Base-by-base conservation (phyloP, 2,888 invertebrate species). In the Thecocarcelia acutangulata region DNA sequence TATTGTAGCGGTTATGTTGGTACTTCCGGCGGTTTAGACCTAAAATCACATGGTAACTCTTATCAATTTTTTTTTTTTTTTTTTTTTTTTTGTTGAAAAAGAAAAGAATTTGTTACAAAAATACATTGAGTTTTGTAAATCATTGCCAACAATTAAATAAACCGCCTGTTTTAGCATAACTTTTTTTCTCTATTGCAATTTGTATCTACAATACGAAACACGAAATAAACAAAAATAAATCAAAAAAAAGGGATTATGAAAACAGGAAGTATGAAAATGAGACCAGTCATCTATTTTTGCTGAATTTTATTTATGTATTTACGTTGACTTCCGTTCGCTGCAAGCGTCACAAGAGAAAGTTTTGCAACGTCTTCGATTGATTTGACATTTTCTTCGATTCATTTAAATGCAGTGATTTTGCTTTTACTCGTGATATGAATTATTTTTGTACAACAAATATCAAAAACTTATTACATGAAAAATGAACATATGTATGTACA, bases 131-230 rank as follows among this genome's bases (percentile, higher is more conserved):
- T 48, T 50, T 68, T 68, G 50, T 75, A 75, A 66, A 75, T 68
- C 52, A 76, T 54, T 76, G 76, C 68, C 76, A 76, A 68, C 52
- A 76, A 76, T 61, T 68, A 61, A 76, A 59, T 52, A 52, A 69
- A 54, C 68, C 52, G 44, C 59, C 61, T 52, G 59, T 21, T 40
- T 44, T 68, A 76, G 54, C 68, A 76, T 69, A 76, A 46, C 33
- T 75, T 68, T 58, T 56, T 64, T 58, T 75, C 28, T 33, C 8
- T 28, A 59, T 50, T 33, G 44, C 37, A 68, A 33, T 75, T 76
- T n/a, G 19, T 24, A 76, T 68, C n/a, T n/a, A n/a, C n/a, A n/a
- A n/a, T n/a, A n/a, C n/a, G 68, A 50, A 69, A 76, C 68, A 68
- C 52, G 28, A 42, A 11, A 33, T 33, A 74, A 21, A 63, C 46